Evolutionary conservation across 2,113 vertebrate genomes (phyloP), one percentile per base, ranked within the genome.

Genomic region (Eurypyga helias): DNA sequence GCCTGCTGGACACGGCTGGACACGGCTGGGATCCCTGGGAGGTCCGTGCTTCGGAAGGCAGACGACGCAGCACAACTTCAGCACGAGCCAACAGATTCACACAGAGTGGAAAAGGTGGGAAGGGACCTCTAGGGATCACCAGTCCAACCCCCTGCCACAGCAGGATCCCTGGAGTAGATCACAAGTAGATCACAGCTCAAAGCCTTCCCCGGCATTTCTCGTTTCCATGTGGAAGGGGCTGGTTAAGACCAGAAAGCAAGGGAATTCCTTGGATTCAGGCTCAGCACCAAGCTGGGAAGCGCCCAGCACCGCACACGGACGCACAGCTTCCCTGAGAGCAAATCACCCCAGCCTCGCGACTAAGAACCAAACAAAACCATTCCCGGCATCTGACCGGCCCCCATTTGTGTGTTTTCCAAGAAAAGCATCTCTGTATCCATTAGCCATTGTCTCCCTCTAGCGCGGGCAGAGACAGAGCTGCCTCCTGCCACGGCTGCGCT

Each of bases 371-470:
- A 29, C 28, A 34, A 48, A 36, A 21, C 48, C 48, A 28, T 3
- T 6, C 18, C 41, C 13, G 0, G 75, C 76, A n/a, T 25, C 43
- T 3, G 5, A 95, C n/a, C 51, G 29, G 43, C 76, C 64, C 64
- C 23, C 3, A 0, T 51, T 28, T 3, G 70, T 77, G 85, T 23
- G 89, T 58, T 71, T 81, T 57, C 83, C 94, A 93, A 13, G 84
- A 1, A 31, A 36, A 90, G 78, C 38, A 34, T 36, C 89, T 13
- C 49, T 0, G 24, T 7, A 95, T 97, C 73, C 92, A 92, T 95
- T 87, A 94, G 97, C 77, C 36, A 95, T 82, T 97, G 97, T 97
- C 97, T 97, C 97, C 97, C 97, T 97, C 97, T 97, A 97, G 97
- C 4, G 97, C 94, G 2, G 93, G 90, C 92, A 65, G 69, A 4